A percentile compares a stretch with the other conserved stretches of the same genome.
phyloP scores from a whole-genome alignment of 2,797 vertebrate genomes.

The Protosalanx chinensis region DNA sequence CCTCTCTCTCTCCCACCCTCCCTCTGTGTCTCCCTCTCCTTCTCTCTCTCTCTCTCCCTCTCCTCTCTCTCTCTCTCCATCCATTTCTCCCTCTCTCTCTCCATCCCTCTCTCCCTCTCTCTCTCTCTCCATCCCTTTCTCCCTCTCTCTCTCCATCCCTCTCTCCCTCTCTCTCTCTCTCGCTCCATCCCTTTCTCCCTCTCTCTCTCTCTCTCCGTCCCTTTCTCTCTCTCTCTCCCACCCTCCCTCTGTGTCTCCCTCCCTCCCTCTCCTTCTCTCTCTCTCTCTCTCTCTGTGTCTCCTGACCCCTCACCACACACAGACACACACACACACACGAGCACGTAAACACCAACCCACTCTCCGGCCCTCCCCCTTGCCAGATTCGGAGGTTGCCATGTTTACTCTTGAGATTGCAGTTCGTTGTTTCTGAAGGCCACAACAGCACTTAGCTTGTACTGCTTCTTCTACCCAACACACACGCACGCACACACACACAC shows the following conservation, averaged over 20 bases:
- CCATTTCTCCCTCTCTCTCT: conserved; percentile 1
- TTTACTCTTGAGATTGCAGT: conserved; percentile 5
- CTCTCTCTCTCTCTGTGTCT: too few species aligned
- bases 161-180: too few species aligned
- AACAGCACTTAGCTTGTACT: conserved; percentile 5
- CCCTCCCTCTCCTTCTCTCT: too few species aligned
- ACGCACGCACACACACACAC: background rate
- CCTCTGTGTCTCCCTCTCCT: conserved; percentile 9
- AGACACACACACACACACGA: conserved; percentile 16
- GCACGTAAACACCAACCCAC: background rate
- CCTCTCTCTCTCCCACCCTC: conserved; percentile 1
- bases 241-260: too few species aligned
- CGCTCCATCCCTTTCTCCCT: conserved; percentile 19
- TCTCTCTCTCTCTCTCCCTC: too few species aligned
- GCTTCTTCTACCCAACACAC: background rate
- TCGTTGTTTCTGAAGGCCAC: conserved; percentile 4
- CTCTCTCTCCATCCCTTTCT: too few species aligned
- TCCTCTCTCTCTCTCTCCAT: too few species aligned
- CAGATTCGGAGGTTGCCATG: background rate
- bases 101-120: background rate
- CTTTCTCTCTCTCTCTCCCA: too few species aligned
- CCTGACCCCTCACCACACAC: conserved; percentile 24
- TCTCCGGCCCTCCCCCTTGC: background rate
- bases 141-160: conserved; percentile 17
- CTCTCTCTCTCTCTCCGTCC: background rate